Evolutionary conservation across 2,888 invertebrate species (phyloP).

Genomic region (Mimachlamys varia): DNA sequence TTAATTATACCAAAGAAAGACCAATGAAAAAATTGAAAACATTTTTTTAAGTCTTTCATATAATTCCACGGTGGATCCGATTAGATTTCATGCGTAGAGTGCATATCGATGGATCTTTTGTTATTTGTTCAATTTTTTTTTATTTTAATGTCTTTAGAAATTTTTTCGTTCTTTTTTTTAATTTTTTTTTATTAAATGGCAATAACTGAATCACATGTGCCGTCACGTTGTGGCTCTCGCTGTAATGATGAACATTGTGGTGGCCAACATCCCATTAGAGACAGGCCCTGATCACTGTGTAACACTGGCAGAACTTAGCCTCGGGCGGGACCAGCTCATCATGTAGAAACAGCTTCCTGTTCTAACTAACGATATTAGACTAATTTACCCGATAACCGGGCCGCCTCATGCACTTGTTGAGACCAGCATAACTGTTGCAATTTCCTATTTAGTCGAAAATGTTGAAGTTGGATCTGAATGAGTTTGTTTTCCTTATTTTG

Average conservation of each 20-base stretch:
- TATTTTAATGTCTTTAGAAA: too few relatives aligned
- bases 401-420: not conserved
- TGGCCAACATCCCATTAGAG: not conserved
- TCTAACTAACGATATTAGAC: not conserved
- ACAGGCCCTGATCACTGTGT: not conserved
- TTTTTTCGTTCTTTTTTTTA: too few relatives aligned
- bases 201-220: not conserved
- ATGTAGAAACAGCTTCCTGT: not conserved
- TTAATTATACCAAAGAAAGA: too few relatives aligned
- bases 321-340: not conserved
- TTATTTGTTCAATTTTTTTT: not conserved
- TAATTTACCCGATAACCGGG: not conserved
- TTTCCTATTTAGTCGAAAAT: not conserved
- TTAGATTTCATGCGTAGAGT: not conserved
- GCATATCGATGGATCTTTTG: not conserved
- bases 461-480: not conserved
- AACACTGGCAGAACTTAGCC: not conserved
- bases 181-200: not conserved
- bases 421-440: not conserved
- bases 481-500: conserved; percentile 38
- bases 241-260: not conserved
- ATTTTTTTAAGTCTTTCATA: too few relatives aligned
- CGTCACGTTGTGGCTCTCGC: not conserved
- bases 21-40: too few relatives aligned
- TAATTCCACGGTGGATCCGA: too few relatives aligned